Conservation (phyloP, 2,113 vertebrate genomes). For the Cricetomys ansorgei region DNA sequence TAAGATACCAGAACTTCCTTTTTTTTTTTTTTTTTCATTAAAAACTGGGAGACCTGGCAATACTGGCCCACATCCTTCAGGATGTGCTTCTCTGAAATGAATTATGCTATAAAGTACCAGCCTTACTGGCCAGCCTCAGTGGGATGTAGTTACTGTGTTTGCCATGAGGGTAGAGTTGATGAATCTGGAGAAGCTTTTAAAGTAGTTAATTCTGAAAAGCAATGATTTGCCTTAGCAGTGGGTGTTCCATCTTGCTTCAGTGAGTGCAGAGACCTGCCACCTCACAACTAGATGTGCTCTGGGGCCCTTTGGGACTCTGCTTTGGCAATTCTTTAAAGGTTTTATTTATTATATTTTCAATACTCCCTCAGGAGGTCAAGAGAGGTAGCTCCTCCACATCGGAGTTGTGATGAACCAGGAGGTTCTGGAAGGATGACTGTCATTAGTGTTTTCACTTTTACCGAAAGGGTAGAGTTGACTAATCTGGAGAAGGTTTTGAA, state of each 20-base stretch:
- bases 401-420: background rate
- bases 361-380: background rate
- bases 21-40: conserved; percentile 1
- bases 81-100: background rate
- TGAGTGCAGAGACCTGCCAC: background rate
- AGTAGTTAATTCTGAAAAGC: conserved; percentile 33
- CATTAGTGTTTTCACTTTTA: background rate
- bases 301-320: background rate
- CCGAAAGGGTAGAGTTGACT: background rate
- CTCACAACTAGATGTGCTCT: background rate
- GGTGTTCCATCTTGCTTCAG: background rate
- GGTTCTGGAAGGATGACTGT: background rate
- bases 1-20: background rate
- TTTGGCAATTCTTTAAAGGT: background rate
- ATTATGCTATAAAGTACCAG: background rate
- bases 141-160: background rate
- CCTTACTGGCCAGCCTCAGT: background rate
- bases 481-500: conserved; percentile 42
- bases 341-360: background rate
- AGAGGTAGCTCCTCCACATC: background rate
- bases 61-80: background rate
- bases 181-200: conserved; percentile 7
- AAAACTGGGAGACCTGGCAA: background rate
- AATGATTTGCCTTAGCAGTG: background rate
- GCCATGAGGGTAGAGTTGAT: background rate